Conservation (phyloP, 1,140 invertebrate species). For the Drosophila eugracilis region DNA sequence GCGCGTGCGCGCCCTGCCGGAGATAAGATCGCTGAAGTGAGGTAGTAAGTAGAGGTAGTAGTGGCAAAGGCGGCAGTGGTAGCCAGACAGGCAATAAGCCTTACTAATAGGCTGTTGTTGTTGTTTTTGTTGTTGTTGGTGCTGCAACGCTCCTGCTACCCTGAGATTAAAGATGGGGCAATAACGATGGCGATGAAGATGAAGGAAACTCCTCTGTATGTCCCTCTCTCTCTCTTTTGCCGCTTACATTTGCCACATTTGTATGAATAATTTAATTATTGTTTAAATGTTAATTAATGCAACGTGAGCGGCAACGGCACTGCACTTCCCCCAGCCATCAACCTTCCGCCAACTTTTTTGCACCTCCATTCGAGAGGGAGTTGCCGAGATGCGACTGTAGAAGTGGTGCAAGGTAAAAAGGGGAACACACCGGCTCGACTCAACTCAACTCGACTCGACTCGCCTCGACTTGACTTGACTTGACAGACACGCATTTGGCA, state of each 20-base stretch:
- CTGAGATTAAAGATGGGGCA: conserved; percentile 19
- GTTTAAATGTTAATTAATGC: conserved; percentile 85
- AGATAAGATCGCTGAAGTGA: conserved; percentile 62
- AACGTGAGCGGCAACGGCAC: conserved; percentile 59
- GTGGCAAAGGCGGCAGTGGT: neutral
- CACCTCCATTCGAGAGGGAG: conserved; percentile 38
- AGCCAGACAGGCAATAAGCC: conserved; percentile 70
- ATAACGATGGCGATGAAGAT: conserved; percentile 34
- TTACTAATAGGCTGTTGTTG: conserved; percentile 77
- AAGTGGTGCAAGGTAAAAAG: neutral
- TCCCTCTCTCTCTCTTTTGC: neutral
- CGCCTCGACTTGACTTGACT: conserved; percentile 23
- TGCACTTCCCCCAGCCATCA: conserved; percentile 18
- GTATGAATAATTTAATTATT: conserved; percentile 85
- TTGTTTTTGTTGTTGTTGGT: conserved; percentile 7
- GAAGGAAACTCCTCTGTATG: conserved; percentile 24
- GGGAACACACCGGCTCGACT: neutral
- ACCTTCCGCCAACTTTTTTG: conserved; percentile 27
- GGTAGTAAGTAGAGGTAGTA: no score
- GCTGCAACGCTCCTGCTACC: neutral
- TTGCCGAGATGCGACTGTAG: neutral
- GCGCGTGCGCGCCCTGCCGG: conserved; percentile 72
- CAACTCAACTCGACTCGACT: neutral
- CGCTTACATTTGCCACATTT: conserved; percentile 77
- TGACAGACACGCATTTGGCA: conserved; percentile 84